Conservation (phyloP, 2,113 vertebrate species). For the Pomatorhinus ruficollis region DNA sequence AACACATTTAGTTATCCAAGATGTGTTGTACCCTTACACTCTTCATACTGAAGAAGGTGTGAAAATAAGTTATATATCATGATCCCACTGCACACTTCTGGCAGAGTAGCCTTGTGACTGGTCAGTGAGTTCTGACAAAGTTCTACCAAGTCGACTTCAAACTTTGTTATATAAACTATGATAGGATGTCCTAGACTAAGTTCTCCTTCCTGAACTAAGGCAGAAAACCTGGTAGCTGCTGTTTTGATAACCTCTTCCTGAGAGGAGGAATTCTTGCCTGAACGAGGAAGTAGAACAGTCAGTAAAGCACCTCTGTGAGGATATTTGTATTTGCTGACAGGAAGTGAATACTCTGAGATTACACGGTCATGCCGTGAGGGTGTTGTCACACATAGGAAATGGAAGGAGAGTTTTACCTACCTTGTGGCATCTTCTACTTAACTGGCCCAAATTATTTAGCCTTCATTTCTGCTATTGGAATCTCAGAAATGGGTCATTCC, state of each 20-base stretch:
- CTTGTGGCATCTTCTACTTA: background rate
- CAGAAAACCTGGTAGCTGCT: background rate
- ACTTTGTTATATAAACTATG: background rate
- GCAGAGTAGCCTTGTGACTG: background rate
- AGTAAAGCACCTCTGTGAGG: background rate
- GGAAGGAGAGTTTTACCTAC: background rate
- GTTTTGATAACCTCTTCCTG: background rate
- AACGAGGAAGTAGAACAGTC: background rate
- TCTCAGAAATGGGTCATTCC: background rate
- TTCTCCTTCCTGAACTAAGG: background rate
- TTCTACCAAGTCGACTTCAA: background rate
- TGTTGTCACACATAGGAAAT: background rate
- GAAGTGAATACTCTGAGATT: background rate
- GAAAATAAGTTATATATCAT: background rate
- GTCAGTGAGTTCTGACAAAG: background rate
- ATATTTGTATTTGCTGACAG: background rate
- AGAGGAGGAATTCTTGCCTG: background rate
- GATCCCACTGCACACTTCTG: background rate
- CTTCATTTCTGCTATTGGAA: background rate
- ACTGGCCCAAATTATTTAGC: background rate
- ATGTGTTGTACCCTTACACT: background rate
- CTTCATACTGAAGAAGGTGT: background rate
- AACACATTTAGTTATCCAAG: background rate
- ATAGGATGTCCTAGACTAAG: background rate
- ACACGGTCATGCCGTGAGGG: rapidly evolving